Evolutionary conservation across 2,113 vertebrate species (phyloP).

Genomic region (Dromiciops gliroides): DNA sequence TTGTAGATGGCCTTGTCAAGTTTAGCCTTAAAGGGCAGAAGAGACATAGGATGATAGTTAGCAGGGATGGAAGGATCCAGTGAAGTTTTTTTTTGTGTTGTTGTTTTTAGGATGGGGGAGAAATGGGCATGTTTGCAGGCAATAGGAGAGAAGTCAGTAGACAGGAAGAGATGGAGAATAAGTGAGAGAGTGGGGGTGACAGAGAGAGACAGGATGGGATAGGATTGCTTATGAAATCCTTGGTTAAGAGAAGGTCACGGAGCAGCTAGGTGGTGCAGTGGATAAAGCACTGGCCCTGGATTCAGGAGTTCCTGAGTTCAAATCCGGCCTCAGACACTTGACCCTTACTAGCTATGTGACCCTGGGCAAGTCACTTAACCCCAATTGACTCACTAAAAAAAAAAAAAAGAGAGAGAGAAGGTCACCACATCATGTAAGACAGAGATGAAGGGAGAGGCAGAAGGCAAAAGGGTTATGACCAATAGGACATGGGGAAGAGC

Average conservation of each 20-base stretch:
- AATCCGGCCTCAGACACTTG: too few relatives aligned
- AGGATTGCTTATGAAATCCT: neutral
- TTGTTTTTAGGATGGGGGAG: neutral
- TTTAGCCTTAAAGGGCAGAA: neutral
- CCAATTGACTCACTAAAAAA: too few relatives aligned
- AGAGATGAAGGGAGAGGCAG: neutral
- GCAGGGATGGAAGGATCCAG: neutral
- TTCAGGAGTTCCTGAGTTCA: too few relatives aligned
- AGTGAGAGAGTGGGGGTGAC: neutral
- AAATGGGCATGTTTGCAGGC: neutral
- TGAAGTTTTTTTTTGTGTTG: neutral
- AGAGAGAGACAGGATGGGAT: neutral
- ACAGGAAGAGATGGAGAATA: neutral
- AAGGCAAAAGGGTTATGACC: neutral
- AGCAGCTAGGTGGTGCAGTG: too few relatives aligned
- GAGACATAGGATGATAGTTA: neutral
- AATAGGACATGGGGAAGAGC: neutral
- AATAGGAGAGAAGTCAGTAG: neutral
- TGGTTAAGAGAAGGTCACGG: too few relatives aligned
- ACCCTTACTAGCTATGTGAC: too few relatives aligned
- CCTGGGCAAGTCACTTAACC: too few relatives aligned
- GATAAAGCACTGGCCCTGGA: too few relatives aligned
- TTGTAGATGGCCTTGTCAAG: neutral
- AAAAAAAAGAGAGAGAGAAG: too few relatives aligned
- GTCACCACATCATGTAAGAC: neutral